Evolutionary conservation across 2,888 invertebrate genomes (phyloP).

Genomic region (Malacosoma neustria): DNA sequence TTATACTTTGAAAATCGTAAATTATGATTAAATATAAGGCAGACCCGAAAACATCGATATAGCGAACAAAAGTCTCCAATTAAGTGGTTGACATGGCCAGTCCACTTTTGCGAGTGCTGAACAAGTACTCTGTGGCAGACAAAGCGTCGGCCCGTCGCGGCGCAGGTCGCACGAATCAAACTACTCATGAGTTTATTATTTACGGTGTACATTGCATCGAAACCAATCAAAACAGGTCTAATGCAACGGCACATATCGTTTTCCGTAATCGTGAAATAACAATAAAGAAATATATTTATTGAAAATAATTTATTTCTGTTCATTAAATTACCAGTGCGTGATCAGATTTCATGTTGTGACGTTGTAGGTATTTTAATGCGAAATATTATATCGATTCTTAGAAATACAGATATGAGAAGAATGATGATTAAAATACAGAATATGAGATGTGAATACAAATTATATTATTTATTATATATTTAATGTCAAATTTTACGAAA

Average conservation of each 20-base stretch:
- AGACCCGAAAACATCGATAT: background rate
- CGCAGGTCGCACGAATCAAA: slow-evolving; percentile 27
- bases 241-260: slow-evolving; percentile 7
- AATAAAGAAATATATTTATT: slow-evolving; percentile 15
- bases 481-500: background rate
- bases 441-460: background rate
- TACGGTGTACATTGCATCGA: slow-evolving; percentile 18
- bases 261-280: slow-evolving; percentile 14
- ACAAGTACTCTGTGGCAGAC: slow-evolving; percentile 29
- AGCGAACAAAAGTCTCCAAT: background rate
- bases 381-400: background rate
- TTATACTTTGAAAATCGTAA: no score
- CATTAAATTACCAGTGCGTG: background rate
- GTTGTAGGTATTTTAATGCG: slow-evolving; percentile 1
- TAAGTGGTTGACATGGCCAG: slow-evolving; percentile 5
- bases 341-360: background rate
- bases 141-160: slow-evolving; percentile 31
- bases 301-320: slow-evolving; percentile 6
- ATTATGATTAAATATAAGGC: no score
- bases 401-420: background rate
- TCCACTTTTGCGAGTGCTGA: slow-evolving; percentile 21
- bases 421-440: background rate
- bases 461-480: background rate
- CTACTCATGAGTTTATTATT: slow-evolving; percentile 11
- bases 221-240: slow-evolving; percentile 31